Base-by-base conservation (phyloP, 2,113 vertebrate genomes). In the Mastomys coucha region DNA sequence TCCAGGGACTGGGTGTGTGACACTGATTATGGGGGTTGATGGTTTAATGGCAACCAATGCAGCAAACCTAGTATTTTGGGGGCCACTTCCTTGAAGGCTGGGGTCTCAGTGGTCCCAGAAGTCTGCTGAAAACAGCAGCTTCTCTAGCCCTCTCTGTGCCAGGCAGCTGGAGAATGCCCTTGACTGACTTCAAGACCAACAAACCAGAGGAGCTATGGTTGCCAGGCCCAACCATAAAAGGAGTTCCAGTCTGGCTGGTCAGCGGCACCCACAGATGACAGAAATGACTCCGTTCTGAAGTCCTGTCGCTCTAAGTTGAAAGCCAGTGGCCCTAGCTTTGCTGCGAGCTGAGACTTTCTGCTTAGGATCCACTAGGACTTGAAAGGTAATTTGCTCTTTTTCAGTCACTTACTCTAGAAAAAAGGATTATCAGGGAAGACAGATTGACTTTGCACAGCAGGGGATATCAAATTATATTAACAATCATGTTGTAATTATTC, bases 301-400 rank as follows among this genome's bases (percentile, higher is more conserved):
- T 53, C 63, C 84, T 53, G 31, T 26, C 26, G 17, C 76, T 89
- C 67, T n/a, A 72, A 51, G 22, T 31, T 67, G 72, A 94, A 85
- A 94, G 51, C 76, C 70, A 49, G n/a, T 20, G 49, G 69, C 85
- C 58, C 10, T 33, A 16, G 17, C 60, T 72, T 92, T 80, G 69
- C 53, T 31, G 20, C 31, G 91, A 45, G 73, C 69, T 9, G 36
- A 92, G 70, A 63, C 75, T 67, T 69, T 49, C 77, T 76, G n/a
- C 70, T 75, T 89, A 49, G 53, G 51, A n/a, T 39, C 67, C 78
- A 81, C 69, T 73, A 93, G 31, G 60, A 70, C 72, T 86, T 93
- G 58, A 91, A 81, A 96, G 87, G 85, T 28, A 42, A 90, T 95
- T 80, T 58, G 82, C 76, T 93, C 91, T 67, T 88, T 96, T 80